Evolutionary conservation across 2,888 invertebrate genomes (phyloP).

Genomic region (Entomobrya multifasciata): DNA sequence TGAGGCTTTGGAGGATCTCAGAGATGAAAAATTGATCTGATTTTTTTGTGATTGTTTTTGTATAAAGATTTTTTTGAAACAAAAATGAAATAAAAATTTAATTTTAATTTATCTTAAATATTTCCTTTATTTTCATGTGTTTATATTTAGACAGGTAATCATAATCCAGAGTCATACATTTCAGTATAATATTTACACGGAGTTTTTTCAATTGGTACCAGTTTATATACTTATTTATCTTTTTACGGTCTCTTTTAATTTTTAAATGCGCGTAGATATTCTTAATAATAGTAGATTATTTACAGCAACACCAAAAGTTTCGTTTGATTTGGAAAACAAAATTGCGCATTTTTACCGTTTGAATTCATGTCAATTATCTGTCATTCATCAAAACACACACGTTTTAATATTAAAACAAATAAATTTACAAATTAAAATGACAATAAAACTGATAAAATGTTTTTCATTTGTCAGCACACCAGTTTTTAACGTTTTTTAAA

Average conservation of each 20-base stretch:
- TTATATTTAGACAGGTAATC: background rate
- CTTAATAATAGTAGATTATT: background rate
- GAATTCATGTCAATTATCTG: background rate
- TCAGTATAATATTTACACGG: background rate
- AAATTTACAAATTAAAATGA: too few species aligned
- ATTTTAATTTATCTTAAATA: constrained; percentile 2
- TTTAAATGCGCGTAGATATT: background rate
- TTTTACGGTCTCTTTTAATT: background rate
- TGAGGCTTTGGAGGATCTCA: constrained; percentile 73
- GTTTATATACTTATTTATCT: background rate
- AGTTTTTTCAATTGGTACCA: too few species aligned
- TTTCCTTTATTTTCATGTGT: background rate
- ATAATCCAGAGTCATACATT: background rate
- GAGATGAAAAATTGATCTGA: constrained; percentile 53
- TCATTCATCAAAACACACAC: too few species aligned
- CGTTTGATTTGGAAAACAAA: constrained; percentile 34
- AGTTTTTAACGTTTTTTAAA: background rate
- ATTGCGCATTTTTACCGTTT: background rate
- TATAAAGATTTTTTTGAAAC: too few species aligned
- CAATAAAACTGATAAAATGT: background rate
- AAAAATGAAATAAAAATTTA: too few species aligned
- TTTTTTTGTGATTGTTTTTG: too few species aligned
- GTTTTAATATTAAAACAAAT: too few species aligned
- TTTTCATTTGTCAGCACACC: too few species aligned
- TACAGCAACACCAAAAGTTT: background rate